Evolutionary conservation across 2,113 vertebrate species (phyloP), one percentile per base, ranked within the genome.

Genomic region (Neotragus moschatus): DNA sequence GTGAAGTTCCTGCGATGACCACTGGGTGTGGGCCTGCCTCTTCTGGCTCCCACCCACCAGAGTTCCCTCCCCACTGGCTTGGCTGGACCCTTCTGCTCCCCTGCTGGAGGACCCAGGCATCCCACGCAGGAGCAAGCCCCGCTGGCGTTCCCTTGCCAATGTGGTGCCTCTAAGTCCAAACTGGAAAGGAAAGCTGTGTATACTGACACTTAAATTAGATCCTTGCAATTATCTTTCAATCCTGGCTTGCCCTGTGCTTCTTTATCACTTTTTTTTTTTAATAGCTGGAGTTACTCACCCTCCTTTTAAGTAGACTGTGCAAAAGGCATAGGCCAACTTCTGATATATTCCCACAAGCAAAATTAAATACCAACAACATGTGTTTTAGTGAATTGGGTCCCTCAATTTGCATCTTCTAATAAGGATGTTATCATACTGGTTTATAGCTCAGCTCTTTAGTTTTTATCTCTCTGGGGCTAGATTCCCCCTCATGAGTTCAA

Each of bases 321-420:
- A 43, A 97, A 97, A 98, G 96, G 92, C 98, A 97, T 96, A 98
- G 98, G 98, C 98, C 98, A 99, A 98, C 98, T 98, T 98, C 98
- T 98, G 98, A 98, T 98, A 97, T 98, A 99, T 98, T 99, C 99
- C 99, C 99, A 98, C 98, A 98, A 99, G 99, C 98, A 99, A 99
- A 99, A 99, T 99, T 99, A 99, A 99, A 99, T 98, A 99, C 98
- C 98, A 98, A 98, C 99, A 99, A 99, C 99, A 99, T 98, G 98
- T 99, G 99, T 99, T 99, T 99, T 98, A 99, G 99, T 98, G 99
- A 99, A 99, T 98, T 98, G 98, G 98, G 98, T 97, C 98, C 98
- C 98, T 99, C 99, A 98, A 99, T 99, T 99, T 99, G 98, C 99
- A 99, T 99, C 98, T 99, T 98, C 98, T 99, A 99, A 99, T 99